A percentile compares a stretch with the other conserved stretches of the same genome.
Conservation (phyloP, 2,888 invertebrate genomes). For the Gasteruption jaculator region DNA sequence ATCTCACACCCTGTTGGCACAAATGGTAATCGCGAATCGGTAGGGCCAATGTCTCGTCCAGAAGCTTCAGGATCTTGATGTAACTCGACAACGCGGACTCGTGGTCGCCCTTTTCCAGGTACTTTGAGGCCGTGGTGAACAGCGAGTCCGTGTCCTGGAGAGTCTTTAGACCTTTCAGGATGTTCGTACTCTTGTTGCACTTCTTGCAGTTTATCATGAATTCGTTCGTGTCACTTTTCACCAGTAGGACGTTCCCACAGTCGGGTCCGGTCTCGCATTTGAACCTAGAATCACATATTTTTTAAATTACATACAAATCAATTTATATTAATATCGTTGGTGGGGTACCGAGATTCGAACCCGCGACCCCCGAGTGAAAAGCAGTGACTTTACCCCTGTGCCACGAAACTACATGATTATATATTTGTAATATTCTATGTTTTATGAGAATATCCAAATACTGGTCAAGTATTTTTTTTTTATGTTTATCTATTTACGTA, state of each 20-base stretch:
- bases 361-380: no score
- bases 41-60: constrained; percentile 65
- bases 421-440: no score
- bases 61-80: constrained; percentile 62
- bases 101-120: constrained; percentile 62
- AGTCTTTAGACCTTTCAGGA: constrained; percentile 69
- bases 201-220: constrained; percentile 67
- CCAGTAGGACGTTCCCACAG: constrained; percentile 63
- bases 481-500: no score
- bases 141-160: constrained; percentile 73
- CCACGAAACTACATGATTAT: not conserved
- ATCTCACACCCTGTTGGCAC: constrained; percentile 68
- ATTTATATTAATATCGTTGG: not conserved
- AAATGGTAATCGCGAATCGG: constrained; percentile 73
- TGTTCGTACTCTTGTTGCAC: constrained; percentile 67
- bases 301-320: constrained; percentile 2
- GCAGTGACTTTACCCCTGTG: no score
- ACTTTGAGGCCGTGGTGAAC: constrained; percentile 60
- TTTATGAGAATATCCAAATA: no score
- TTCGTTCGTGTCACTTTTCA: constrained; percentile 62
- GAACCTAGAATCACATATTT: constrained; percentile 36
- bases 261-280: constrained; percentile 64
- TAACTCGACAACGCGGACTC: constrained; percentile 64
- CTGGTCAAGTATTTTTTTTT: no score
- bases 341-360: not conserved